Conservation (phyloP, 23 tunicate genomes). For the Pegea sp. region DNA sequence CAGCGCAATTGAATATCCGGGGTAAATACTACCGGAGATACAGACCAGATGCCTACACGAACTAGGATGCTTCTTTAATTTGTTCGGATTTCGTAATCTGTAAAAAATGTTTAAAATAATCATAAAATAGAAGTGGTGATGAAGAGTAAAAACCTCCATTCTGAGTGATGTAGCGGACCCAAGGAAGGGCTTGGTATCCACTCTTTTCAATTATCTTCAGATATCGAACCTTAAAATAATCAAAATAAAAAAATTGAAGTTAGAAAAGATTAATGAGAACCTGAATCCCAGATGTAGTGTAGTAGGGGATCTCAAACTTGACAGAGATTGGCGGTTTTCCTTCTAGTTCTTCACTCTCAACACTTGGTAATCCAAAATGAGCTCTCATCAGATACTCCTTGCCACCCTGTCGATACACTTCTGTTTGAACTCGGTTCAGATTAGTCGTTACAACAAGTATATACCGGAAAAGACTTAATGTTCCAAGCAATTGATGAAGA, state of each 20-base stretch:
- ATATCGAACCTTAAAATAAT: conserved; percentile 45
- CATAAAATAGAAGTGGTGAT: no score
- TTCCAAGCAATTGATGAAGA: conserved; percentile 50
- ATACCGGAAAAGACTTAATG: conserved; percentile 82
- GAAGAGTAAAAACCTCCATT: conserved; percentile 95
- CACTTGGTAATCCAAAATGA: conserved; percentile 84
- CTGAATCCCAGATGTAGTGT: conserved; percentile 85
- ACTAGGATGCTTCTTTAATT: no score
- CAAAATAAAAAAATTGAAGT: background rate
- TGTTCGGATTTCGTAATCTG: no score
- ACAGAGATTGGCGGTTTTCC: conserved; percentile 92
- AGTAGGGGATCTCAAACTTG: conserved; percentile 93
- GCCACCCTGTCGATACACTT: conserved; percentile 67
- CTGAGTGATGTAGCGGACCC: conserved; percentile 96
- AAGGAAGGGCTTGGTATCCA: conserved; percentile 91
- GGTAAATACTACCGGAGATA: no score
- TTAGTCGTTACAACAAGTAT: conserved; percentile 8
- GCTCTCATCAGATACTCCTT: conserved; percentile 97
- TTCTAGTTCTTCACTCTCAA: conserved; percentile 91
- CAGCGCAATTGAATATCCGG: no score
- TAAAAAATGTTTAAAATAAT: no score
- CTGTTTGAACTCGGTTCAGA: no score
- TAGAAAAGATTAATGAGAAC: conserved; percentile 4
- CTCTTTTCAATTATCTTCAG: conserved; percentile 87
- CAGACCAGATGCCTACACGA: no score